A percentile compares a stretch with the other conserved stretches of the same genome.
phyloP scores from a whole-genome alignment of 2,888 invertebrate genomes.

The Kryphioiulus occultus region DNA sequence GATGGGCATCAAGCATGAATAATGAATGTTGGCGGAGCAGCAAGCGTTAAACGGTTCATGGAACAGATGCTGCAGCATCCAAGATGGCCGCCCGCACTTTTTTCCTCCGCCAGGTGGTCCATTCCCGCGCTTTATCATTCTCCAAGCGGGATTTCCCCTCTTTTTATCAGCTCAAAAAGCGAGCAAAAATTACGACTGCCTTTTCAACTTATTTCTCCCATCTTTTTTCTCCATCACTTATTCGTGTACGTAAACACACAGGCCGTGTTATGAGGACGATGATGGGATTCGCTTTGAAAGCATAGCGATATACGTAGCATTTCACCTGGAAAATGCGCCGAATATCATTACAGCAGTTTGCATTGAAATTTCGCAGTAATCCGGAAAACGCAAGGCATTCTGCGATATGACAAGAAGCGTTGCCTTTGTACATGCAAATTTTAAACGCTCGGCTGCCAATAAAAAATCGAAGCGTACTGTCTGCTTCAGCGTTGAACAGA shows the following conservation, averaged over 20 bases:
- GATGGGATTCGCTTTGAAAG: conserved; percentile 17
- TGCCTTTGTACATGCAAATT: neutral
- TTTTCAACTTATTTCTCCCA: neutral
- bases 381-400: neutral
- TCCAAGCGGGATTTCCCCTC: neutral
- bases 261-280: neutral
- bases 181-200: neutral
- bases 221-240: neutral
- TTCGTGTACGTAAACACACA: neutral
- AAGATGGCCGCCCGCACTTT: neutral
- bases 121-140: neutral
- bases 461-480: neutral
- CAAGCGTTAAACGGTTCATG: too few relatives aligned
- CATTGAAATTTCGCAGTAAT: conserved; percentile 36
- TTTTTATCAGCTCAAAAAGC: neutral
- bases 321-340: conserved; percentile 34
- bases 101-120: neutral
- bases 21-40: too few relatives aligned
- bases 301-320: neutral
- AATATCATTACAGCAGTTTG: conserved; percentile 4
- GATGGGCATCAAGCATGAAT: too few relatives aligned
- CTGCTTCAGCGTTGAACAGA: neutral
- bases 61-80: neutral
- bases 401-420: neutral
- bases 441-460: neutral